A percentile compares a stretch with the other conserved stretches of the same genome.
These are phyloP conservation scores for Amiota communis DNA, from an alignment of 2,888 invertebrate genomes.

Conservation along the genomic window DNA sequence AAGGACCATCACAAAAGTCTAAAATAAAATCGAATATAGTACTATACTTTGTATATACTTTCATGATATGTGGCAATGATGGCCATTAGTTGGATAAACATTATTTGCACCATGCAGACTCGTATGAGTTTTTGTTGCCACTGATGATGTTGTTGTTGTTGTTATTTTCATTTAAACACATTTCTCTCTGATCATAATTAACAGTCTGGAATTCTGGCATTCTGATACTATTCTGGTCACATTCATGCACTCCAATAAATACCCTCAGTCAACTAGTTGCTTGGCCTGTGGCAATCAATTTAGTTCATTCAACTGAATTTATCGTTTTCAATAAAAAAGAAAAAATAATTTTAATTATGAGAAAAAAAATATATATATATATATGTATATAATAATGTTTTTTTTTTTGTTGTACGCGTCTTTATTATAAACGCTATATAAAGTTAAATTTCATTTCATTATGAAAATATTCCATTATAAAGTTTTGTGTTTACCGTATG, in stretches of 20 bases:
- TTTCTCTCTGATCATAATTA: neutral
- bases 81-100: conserved; percentile 33
- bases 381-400: neutral
- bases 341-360: neutral
- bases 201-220: neutral
- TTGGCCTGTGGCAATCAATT: too few species aligned
- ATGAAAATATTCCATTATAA: neutral
- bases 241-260: too few species aligned
- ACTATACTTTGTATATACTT: neutral
- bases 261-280: too few species aligned
- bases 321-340: neutral
- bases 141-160: neutral
- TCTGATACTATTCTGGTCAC: too few species aligned
- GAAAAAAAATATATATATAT: neutral
- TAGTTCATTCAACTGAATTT: too few species aligned
- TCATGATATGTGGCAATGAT: neutral
- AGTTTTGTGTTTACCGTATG: neutral
- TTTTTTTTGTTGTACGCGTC: neutral
- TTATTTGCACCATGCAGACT: neutral
- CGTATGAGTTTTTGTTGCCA: neutral
- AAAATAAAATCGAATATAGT: neutral
- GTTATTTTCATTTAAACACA: too few species aligned
- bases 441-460: neutral
- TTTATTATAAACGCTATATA: neutral
- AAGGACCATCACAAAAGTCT: neutral